Conservation (phyloP, 2,888 invertebrate species). For the Stomorhina lunata region DNA sequence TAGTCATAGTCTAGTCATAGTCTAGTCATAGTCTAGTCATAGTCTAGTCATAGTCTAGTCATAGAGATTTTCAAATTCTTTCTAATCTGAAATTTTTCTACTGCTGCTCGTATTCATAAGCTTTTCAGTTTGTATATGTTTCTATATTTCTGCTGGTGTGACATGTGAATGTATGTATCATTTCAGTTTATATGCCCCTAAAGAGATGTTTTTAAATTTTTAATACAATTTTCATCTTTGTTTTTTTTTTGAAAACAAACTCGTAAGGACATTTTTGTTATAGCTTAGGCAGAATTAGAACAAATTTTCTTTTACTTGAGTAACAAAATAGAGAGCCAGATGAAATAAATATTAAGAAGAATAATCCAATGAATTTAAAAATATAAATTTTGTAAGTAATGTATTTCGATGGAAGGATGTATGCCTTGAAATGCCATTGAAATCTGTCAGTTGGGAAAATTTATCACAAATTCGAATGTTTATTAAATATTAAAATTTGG, state of each 20-base stretch:
- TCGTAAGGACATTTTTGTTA: neutral
- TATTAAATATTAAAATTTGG: too few species aligned
- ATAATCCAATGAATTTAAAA: neutral
- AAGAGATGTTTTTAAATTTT: constrained; percentile 54
- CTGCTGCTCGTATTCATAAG: neutral
- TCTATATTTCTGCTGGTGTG: neutral
- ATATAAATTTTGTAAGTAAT: neutral
- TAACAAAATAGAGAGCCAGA: neutral
- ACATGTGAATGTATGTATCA: constrained; percentile 13
- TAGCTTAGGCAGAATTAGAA: neutral
- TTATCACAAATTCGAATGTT: neutral
- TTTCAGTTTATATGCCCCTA: constrained; percentile 45
- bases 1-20: too few species aligned
- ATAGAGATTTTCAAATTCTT: too few species aligned
- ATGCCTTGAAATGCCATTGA: neutral
- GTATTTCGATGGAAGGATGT: too few species aligned
- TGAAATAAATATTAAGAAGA: neutral
- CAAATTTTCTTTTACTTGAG: neutral
- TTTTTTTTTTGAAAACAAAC: neutral
- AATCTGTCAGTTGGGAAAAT: neutral
- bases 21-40: too few species aligned
- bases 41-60: too few species aligned
- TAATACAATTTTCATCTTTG: constrained; percentile 37
- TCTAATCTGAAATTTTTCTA: too few species aligned
- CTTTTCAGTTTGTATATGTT: neutral